Percentiles rank a stretch among this genome's conserved stretches.
These are phyloP conservation scores for Orthonyx spaldingii DNA, from an alignment of 2,113 vertebrate genomes.

Conservation along the genomic window DNA sequence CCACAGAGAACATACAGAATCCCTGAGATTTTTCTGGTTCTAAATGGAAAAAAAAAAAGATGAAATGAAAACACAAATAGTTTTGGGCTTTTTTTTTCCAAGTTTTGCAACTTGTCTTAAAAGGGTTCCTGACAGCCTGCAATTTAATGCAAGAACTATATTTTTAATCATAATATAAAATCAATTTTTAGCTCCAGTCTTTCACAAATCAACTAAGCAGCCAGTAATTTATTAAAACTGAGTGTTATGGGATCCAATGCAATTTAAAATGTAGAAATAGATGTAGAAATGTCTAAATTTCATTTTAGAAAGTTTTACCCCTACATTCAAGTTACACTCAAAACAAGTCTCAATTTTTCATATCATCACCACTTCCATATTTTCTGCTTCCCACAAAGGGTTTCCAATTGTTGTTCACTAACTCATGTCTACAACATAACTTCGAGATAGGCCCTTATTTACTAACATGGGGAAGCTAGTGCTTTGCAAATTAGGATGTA, in stretches of 20 bases:
- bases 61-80: background rate
- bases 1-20: background rate
- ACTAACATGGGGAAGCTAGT: background rate
- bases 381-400: background rate
- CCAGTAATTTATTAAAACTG: background rate
- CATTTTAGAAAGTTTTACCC: background rate
- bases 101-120: background rate
- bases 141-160: background rate
- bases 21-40: background rate
- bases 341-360: background rate
- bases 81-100: background rate
- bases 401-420: background rate
- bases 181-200: background rate
- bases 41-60: background rate
- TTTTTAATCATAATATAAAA: background rate
- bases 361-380: background rate
- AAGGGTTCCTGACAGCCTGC: background rate
- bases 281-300: background rate
- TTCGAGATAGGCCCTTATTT: background rate
- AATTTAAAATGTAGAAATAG: background rate
- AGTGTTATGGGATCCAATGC: background rate
- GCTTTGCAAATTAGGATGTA: background rate
- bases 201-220: background rate
- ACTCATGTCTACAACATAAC: background rate
- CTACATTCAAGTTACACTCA: background rate